These are phyloP conservation scores for Sclerodermus sp. DNA, from an alignment of 2,888 invertebrate species.

Conservation along the genomic window DNA sequence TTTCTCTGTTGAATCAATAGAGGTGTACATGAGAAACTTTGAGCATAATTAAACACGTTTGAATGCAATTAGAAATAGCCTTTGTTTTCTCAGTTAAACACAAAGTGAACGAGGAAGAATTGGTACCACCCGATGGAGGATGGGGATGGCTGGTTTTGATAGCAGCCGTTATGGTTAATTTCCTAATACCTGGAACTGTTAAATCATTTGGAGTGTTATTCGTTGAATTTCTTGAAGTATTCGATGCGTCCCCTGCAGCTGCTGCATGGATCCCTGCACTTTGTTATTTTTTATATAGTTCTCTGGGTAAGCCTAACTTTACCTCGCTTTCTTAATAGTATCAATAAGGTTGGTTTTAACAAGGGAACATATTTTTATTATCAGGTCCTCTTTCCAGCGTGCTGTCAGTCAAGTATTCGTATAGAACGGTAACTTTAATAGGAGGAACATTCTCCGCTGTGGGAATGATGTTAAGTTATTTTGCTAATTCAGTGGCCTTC, in stretches of 20 bases:
- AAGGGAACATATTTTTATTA: too few relatives aligned
- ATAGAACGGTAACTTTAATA: conserved; percentile 78
- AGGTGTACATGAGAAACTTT: too few relatives aligned
- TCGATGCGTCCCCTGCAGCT: conserved; percentile 71
- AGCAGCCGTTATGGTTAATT: conserved; percentile 76
- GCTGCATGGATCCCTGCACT: conserved; percentile 85
- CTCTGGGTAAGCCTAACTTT: conserved; percentile 72
- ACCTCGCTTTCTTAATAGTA: too few relatives aligned
- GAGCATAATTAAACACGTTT: too few relatives aligned
- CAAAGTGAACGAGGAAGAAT: conserved; percentile 64
- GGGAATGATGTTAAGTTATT: conserved; percentile 83
- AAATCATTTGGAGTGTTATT: conserved; percentile 87
- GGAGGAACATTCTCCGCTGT: conserved; percentile 81
- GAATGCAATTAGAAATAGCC: neutral
- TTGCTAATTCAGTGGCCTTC: conserved; percentile 76
- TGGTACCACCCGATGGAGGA: conserved; percentile 81
- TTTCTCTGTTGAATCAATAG: too few relatives aligned
- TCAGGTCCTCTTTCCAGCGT: conserved; percentile 87
- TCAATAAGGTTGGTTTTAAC: too few relatives aligned
- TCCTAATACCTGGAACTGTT: conserved; percentile 82
- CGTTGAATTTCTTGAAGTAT: conserved; percentile 79
- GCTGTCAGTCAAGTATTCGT: conserved; percentile 81
- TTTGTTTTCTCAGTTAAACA: conserved; percentile 30
- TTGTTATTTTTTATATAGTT: conserved; percentile 86
- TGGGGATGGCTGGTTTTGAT: conserved; percentile 82